Percentiles rank a stretch among this genome's conserved stretches.
Evolutionary conservation across 2,113 vertebrate species (phyloP).

Genomic region (Perognathus longimembris): DNA sequence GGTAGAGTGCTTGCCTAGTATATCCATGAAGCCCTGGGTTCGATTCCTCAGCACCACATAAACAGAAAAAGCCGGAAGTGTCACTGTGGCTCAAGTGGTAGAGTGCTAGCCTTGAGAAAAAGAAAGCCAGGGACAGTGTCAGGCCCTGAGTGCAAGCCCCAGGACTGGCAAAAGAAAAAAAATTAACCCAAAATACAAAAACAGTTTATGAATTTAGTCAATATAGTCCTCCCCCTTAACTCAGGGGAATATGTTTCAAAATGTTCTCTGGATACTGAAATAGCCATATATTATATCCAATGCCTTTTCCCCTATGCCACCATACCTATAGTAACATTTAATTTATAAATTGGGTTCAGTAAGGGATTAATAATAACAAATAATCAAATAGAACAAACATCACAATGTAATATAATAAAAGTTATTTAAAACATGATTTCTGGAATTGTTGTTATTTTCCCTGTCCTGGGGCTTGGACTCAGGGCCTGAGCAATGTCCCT

Average conservation of each 20-base stretch:
- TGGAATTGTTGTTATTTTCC: too few species aligned
- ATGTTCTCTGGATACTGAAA: neutral
- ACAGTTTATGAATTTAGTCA: slow-evolving; percentile 9
- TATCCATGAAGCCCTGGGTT: too few species aligned
- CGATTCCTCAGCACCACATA: too few species aligned
- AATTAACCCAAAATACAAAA: neutral
- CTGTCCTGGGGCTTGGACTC: too few species aligned
- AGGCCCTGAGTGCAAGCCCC: too few species aligned
- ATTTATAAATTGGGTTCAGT: neutral
- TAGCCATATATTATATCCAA: neutral
- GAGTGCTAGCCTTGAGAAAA: too few species aligned
- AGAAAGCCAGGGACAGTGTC: too few species aligned
- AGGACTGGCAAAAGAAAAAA: too few species aligned
- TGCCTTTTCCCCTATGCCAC: neutral
- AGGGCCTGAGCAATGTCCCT: too few species aligned
- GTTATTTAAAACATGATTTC: neutral
- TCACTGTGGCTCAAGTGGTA: too few species aligned
- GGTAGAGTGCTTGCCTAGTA: too few species aligned
- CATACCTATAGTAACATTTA: neutral
- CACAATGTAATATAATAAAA: neutral
- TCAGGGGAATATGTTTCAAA: neutral
- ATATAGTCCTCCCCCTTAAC: neutral
- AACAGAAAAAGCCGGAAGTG: too few species aligned
- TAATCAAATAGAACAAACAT: neutral
- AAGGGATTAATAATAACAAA: neutral